Base-by-base conservation (phyloP, 2,113 vertebrate species). In the Climacteris rufus region DNA sequence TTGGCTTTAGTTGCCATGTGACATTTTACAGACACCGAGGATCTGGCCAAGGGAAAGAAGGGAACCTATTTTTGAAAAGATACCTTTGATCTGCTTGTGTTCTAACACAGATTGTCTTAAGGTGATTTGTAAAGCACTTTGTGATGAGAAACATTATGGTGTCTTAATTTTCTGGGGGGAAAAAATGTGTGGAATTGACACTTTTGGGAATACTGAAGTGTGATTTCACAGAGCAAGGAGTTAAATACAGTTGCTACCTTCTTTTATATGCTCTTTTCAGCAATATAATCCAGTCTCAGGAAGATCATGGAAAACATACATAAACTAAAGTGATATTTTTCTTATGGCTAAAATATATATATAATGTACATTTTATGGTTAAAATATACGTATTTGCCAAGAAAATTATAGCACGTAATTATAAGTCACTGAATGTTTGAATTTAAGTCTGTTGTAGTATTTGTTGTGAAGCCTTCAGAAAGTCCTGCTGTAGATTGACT, bases 51-150 rank as follows among this genome's bases (percentile, higher is more conserved):
- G 54, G 53, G 27, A 53, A 35, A 33, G 65, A 5, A 15, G 20
- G 56, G 74, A 66, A 39, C 10, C 39, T 17, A 30, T 11, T 66
- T 84, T 82, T 54, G 12, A 23, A 24, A 57, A 76, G n/a, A 25
- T 69, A 10, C 8, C 17, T 91, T 91, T 56, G 35, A 11, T 66
- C n/a, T 82, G 60, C 3, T 25, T 85, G 40, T 64, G 4, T 75
- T 60, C 79, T 27, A 69, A 45, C 45, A 49, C 22, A n/a, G 47
- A 20, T 87, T 82, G 20, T 72, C 53, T 87, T 54, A 21, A n/a
- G 54, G 28, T 57, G 60, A 31, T 97, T 96, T 96, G 90, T 96
- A 94, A 93, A 97, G 93, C 95, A 94, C 94, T 95, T 93, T 94
- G 96, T 45, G 92, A 83, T 91, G 70, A 79, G 85, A 82, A 87